These are phyloP conservation scores for Chrysotoxum bicinctum DNA, from an alignment of 2,888 invertebrate species.

Conservation along the genomic window DNA sequence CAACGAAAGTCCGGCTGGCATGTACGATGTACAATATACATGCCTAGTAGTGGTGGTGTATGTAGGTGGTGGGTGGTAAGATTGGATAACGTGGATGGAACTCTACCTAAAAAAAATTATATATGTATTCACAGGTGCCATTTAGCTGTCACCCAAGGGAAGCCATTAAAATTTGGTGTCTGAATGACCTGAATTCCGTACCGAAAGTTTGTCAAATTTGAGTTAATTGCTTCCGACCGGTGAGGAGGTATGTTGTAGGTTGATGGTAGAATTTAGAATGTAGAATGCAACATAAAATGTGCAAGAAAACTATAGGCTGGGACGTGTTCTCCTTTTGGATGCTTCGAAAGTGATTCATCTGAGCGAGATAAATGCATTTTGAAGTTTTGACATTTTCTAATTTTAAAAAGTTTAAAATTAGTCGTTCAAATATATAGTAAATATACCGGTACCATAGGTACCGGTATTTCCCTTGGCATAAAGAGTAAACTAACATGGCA, in stretches of 20 bases:
- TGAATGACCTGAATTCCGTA: conserved; percentile 65
- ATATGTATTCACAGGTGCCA: conserved; percentile 46
- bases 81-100: neutral
- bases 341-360: neutral
- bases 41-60: neutral
- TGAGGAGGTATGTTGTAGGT: neutral
- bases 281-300: conserved; percentile 20
- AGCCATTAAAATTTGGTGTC: conserved; percentile 65
- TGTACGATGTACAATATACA: no score
- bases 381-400: conserved; percentile 36
- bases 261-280: conserved; percentile 1
- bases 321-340: conserved; percentile 13
- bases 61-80: neutral
- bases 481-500: neutral
- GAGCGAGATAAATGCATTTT: conserved; percentile 22
- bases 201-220: conserved; percentile 67
- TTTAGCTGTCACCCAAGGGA: conserved; percentile 42
- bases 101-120: conserved; percentile 1
- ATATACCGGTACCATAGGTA: no score
- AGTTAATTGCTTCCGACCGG: conserved; percentile 71
- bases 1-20: conserved; percentile 39
- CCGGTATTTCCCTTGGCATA: no score
- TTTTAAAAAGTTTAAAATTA: conserved; percentile 30
- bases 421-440: no score
- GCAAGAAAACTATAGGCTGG: conserved; percentile 28